A percentile compares a stretch with the other conserved stretches of the same genome.
Evolutionary conservation across 2,888 invertebrate species (phyloP).

Genomic region (Serripes groenlandicus): DNA sequence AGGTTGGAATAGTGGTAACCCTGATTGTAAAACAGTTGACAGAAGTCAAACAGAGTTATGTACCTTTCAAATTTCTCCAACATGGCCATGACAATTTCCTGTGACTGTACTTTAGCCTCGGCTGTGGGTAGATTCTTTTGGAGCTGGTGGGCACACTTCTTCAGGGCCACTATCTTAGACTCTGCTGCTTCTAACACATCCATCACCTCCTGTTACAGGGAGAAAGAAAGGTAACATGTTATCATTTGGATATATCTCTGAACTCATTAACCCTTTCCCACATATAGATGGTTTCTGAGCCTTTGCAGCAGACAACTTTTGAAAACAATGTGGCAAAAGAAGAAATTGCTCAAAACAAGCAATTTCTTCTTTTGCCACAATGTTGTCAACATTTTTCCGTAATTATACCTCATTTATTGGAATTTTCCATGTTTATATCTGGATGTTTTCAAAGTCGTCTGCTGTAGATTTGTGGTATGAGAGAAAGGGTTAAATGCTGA

Average conservation of each 20-base stretch:
- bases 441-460: too few relatives aligned
- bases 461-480: too few relatives aligned
- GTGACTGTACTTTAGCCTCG: slow-evolving; percentile 80
- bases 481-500: too few relatives aligned
- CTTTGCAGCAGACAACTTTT: too few relatives aligned
- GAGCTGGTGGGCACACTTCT: slow-evolving; percentile 76
- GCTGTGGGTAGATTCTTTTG: slow-evolving; percentile 80
- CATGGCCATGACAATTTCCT: slow-evolving; percentile 77
- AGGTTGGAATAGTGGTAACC: too few relatives aligned
- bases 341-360: background rate
- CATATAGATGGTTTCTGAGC: background rate
- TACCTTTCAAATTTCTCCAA: slow-evolving; percentile 82
- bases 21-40: too few relatives aligned
- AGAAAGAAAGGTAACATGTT: background rate
- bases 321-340: background rate
- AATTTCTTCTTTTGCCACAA: background rate
- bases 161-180: slow-evolving; percentile 75
- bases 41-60: background rate
- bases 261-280: background rate
- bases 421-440: too few relatives aligned
- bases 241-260: too few relatives aligned
- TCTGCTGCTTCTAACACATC: slow-evolving; percentile 72
- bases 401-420: too few relatives aligned
- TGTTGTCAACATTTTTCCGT: too few relatives aligned
- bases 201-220: slow-evolving; percentile 62